Base-by-base conservation (phyloP, 2,888 invertebrate genomes). In the Danaus chrysippus region DNA sequence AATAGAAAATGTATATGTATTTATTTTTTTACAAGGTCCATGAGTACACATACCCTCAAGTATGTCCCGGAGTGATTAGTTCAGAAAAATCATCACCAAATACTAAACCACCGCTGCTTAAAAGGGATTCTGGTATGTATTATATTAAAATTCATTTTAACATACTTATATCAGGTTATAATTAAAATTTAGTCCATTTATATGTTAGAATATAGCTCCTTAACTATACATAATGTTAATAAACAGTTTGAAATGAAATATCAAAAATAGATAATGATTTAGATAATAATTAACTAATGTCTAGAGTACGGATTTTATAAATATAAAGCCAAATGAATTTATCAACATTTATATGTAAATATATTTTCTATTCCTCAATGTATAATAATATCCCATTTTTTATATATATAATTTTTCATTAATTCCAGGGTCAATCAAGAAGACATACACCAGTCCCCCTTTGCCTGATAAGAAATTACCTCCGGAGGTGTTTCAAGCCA, bases 1-100 rank as follows among this genome's bases (percentile, higher is more conserved):
- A 2, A 34, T 34, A 34, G 6, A 34, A 34, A 60, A 54, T 55
- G 10, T 19, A 46, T 55, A 41, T 54, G 23, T 55, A 10, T 55
- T 54, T 54, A 19, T 12, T 11, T 73, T 69, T n/a, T n/a, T n/a
- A n/a, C 0, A 76, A 92, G 92, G 88, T 93, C 19, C 97, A 97
- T 83, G 97, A 98, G 73, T 98, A 97, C 87, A 94, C 95, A 73
- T 97, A 98, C 86, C 97, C 97, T 0, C 92, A 93, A 67, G 93
- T 95, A 68, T 92, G 93, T 10, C 89, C 92, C 0, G 81, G 82
- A 2, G 75, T 81, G 3, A 76, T 82, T 17, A 81, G 83, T 55
- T 87, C 92, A 0, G 89, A 90, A 67, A 86, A 83, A 52, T 81
- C 86, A 0, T 84, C 88, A 0, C 87, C 90, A 9, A 83, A 83